These are phyloP conservation scores for Boloria selene DNA, from an alignment of 2,888 invertebrate genomes.

Conservation along the genomic window DNA sequence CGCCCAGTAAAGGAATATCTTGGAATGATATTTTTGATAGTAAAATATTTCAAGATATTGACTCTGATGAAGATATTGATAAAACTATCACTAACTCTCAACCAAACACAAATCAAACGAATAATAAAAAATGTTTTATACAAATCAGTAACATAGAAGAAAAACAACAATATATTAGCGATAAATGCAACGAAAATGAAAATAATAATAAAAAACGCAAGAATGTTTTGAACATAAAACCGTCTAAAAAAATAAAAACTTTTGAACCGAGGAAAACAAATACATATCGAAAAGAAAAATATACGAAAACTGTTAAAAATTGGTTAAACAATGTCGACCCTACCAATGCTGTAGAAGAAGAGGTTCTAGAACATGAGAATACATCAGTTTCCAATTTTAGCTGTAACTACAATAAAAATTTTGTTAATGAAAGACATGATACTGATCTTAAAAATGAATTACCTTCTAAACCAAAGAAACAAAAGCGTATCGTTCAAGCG, in stretches of 20 bases:
- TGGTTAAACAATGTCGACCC: slow-evolving; percentile 59
- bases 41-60: slow-evolving; percentile 49
- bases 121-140: neutral
- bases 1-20: slow-evolving; percentile 9
- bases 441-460: neutral
- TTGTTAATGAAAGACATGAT: neutral
- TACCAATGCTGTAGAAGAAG: slow-evolving; percentile 7
- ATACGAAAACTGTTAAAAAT: slow-evolving; percentile 59
- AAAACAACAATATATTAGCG: neutral
- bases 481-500: slow-evolving; percentile 54
- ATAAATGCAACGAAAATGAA: neutral
- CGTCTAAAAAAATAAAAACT: slow-evolving; percentile 48
- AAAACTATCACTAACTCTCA: neutral
- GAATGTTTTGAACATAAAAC: slow-evolving; percentile 35
- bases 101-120: neutral
- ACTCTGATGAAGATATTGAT: slow-evolving; percentile 7
- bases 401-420: neutral
- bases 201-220: slow-evolving; percentile 27
- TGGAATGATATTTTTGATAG: slow-evolving; percentile 63
- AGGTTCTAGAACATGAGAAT: neutral
- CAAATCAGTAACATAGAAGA: neutral
- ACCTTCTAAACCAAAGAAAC: neutral
- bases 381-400: slow-evolving; percentile 21
- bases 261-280: slow-evolving; percentile 35
- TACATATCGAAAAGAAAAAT: slow-evolving; percentile 56